These are phyloP conservation scores for Dysidea cf. avara DNA, from an alignment of 37 sponge, comb jelly and placozoan species.

Conservation along the genomic window DNA sequence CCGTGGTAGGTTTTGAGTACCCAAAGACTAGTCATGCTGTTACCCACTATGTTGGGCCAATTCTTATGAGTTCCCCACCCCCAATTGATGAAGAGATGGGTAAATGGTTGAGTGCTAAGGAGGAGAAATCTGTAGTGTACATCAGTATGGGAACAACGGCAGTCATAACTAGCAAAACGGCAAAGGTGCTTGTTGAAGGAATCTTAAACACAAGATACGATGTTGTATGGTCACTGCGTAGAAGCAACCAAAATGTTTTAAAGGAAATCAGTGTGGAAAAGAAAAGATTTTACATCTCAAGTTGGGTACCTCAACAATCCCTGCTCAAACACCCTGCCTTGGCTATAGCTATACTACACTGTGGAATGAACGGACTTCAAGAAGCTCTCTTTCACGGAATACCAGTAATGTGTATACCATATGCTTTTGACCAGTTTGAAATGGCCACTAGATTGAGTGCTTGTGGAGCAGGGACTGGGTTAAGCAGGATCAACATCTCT, in stretches of 20 bases:
- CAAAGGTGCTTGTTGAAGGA: slow-evolving; percentile 23
- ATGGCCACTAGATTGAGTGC: slow-evolving; percentile 22
- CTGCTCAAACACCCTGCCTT: slow-evolving; percentile 36
- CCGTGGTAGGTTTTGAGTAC: no score
- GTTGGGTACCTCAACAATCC: slow-evolving; percentile 60
- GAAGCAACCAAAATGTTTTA: slow-evolving; percentile 29
- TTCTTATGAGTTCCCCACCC: slow-evolving; percentile 7
- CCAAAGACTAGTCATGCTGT: no score
- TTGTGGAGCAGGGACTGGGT: slow-evolving; percentile 9
- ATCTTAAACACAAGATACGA: slow-evolving; percentile 13
- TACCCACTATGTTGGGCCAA: slow-evolving; percentile 41
- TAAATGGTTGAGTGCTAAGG: slow-evolving; percentile 39
- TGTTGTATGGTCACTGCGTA: slow-evolving; percentile 52
- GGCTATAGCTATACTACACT: slow-evolving; percentile 52
- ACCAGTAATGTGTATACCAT: slow-evolving; percentile 47
- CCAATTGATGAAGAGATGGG: slow-evolving; percentile 18
- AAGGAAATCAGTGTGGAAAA: slow-evolving; percentile 18
- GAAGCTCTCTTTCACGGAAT: slow-evolving; percentile 57
- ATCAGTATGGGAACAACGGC: slow-evolving; percentile 65
- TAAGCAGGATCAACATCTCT: no score
- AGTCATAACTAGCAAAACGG: slow-evolving; percentile 1
- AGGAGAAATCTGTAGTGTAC: slow-evolving; percentile 41
- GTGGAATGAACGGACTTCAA: slow-evolving; percentile 56
- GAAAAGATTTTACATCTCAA: slow-evolving; percentile 26
- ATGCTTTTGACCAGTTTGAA: slow-evolving; percentile 23